Evolutionary conservation across 2,888 invertebrate species (phyloP).

Genomic region (Halictus ligatus): DNA sequence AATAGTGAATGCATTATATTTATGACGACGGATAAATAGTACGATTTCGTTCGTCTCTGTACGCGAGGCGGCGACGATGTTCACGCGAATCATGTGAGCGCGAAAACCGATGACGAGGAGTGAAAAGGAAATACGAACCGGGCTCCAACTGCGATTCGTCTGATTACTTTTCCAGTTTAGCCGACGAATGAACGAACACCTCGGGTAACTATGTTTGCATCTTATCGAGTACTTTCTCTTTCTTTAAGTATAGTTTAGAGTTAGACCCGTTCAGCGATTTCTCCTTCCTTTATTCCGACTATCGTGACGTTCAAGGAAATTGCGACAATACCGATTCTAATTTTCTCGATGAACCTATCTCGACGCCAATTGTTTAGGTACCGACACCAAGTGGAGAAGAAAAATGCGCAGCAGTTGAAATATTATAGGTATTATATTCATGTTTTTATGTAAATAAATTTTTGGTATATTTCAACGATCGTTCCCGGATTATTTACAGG

Average conservation of each 20-base stretch:
- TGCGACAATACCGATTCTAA: constrained; percentile 76
- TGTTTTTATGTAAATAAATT: constrained; percentile 84
- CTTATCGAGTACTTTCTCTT: constrained; percentile 59
- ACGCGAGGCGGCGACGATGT: constrained; percentile 1
- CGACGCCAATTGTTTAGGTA: constrained; percentile 71
- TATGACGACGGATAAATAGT: constrained; percentile 68
- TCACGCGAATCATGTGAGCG: background rate
- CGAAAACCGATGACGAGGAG: background rate
- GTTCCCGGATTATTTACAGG: constrained; percentile 6
- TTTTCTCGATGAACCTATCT: constrained; percentile 60
- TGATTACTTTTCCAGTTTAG: constrained; percentile 37
- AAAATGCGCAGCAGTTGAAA: constrained; percentile 78
- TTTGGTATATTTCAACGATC: constrained; percentile 82
- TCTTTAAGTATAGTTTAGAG: constrained; percentile 63
- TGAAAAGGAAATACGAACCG: constrained; percentile 41
- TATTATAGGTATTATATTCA: constrained; percentile 82
- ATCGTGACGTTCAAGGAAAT: constrained; percentile 67
- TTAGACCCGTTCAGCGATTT: constrained; percentile 61
- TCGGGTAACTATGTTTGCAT: constrained; percentile 58
- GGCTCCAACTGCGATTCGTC: constrained; percentile 55
- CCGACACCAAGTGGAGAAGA: constrained; percentile 66
- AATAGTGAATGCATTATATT: constrained; percentile 80
- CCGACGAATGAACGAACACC: constrained; percentile 43
- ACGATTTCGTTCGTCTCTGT: constrained; percentile 5
- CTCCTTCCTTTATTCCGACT: constrained; percentile 50